Base-by-base conservation (phyloP, 2,797 vertebrate genomes). In the Phalanger gymnotis region DNA sequence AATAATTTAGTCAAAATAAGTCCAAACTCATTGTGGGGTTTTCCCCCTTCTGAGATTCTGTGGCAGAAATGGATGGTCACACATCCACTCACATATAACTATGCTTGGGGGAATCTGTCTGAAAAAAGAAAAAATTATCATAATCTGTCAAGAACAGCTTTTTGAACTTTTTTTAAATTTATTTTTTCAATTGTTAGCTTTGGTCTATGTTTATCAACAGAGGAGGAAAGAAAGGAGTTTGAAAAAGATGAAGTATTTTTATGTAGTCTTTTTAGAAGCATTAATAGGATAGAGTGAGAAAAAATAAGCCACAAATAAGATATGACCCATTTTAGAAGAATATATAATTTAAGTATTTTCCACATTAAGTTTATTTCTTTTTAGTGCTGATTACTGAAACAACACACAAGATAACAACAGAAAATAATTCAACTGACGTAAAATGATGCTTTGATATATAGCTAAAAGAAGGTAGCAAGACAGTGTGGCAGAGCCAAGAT, bases 71-170 rank as follows among this genome's bases (percentile, higher is more conserved):
- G 91, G n/a, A 94, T 10, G 95, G 56, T 95, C 95, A 97, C 34
- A 19, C 34, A 73, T 73, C 34, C 5, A 66, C 31, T 13, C 58
- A 66, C 31, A n/a, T 66, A 66, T n/a, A 96, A 97, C 96, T 94
- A 94, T 95, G 97, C 91, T 97, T 97, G 97, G 92, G 61, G 93
- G 89, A 97, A 94, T 91, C 58, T 53, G 93, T 89, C 91, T 94
- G 89, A 47, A 95, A 97, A 95, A 96, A 55, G 54, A 94, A 28
- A 40, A 61, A 93, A 93, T 95, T 95, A 28, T 73, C 89, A 94
- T 73, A 73, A 92, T 96, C 55, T 90, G 95, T 95, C 92, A 96
- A n/a, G 81, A 92, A 16, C 54, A 61, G 66, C 95, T 34, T 91
- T 93, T 95, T 93, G 34, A n/a, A 92, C 10, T 31, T 58, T 12